Evolutionary conservation across 2,888 invertebrate genomes (phyloP).

Genomic region (Drosophila multiciliata): DNA sequence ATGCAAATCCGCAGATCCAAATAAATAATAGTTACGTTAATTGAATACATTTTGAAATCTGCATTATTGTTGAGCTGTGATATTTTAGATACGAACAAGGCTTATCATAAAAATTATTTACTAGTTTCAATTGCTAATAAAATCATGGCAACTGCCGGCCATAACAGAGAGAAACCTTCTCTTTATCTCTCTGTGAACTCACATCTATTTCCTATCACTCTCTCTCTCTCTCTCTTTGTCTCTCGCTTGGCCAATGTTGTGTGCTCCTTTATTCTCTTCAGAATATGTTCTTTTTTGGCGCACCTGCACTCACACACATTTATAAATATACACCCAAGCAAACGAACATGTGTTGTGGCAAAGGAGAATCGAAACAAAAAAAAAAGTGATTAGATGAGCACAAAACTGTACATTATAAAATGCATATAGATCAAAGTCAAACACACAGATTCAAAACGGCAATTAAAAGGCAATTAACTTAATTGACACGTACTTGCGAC

Average conservation of each 20-base stretch:
- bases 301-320: conserved; percentile 48
- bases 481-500: conserved; percentile 48
- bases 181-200: neutral
- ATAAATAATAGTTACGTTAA: conserved; percentile 22
- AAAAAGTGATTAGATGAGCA: neutral
- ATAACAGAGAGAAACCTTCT: conserved; percentile 28
- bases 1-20: conserved; percentile 13
- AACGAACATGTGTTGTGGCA: conserved; percentile 18
- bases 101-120: conserved; percentile 42
- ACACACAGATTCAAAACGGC: conserved; percentile 1
- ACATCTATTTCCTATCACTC: neutral
- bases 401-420: conserved; percentile 12
- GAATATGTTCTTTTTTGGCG: conserved; percentile 44
- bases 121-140: conserved; percentile 18
- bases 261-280: conserved; percentile 2
- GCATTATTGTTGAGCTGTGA: conserved; percentile 33
- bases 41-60: conserved; percentile 27
- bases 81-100: conserved; percentile 23
- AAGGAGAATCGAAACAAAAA: conserved; percentile 5
- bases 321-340: neutral
- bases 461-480: conserved; percentile 27
- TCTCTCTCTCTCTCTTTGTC: neutral
- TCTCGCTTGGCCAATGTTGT: conserved; percentile 28
- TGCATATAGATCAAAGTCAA: conserved; percentile 13
- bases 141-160: conserved; percentile 25